Percentiles rank a stretch among this genome's conserved stretches.
Evolutionary conservation across 2,797 vertebrate genomes (phyloP).

Genomic region (Eleutherodactylus coqui): DNA sequence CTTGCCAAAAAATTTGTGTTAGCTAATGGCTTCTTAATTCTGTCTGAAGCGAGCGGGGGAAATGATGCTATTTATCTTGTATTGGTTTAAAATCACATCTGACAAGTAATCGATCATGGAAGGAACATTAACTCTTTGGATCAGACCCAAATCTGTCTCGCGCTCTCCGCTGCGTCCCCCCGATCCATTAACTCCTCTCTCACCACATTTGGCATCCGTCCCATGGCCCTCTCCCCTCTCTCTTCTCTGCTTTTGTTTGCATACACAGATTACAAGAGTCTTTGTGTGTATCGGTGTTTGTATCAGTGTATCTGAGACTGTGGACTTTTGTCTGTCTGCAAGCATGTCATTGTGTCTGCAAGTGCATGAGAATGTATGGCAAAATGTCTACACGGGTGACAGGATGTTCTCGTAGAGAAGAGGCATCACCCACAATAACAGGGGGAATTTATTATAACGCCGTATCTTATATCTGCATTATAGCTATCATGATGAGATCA

Average conservation of each 20-base stretch:
- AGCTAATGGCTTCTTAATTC: conserved; percentile 85
- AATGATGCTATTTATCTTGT: conserved; percentile 93
- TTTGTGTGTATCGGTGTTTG: conserved; percentile 60
- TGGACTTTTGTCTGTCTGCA: conserved; percentile 65
- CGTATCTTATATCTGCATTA: background rate
- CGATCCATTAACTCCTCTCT: conserved; percentile 81
- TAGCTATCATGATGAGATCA: background rate
- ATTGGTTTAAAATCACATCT: conserved; percentile 90
- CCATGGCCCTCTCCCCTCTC: conserved; percentile 67
- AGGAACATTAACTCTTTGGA: conserved; percentile 99
- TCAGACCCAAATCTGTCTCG: conserved; percentile 85
- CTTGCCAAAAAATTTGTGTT: conserved; percentile 83
- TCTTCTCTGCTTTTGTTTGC: conserved; percentile 59
- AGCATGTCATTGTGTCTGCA: conserved; percentile 68
- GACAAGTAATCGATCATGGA: conserved; percentile 96
- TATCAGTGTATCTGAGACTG: conserved; percentile 61
- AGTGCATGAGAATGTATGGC: conserved; percentile 58
- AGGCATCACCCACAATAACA: background rate
- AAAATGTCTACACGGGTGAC: background rate
- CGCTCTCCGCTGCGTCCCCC: conserved; percentile 70
- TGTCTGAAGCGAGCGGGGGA: conserved; percentile 77
- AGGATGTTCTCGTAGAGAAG: background rate
- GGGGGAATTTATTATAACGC: background rate
- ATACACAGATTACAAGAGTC: conserved; percentile 55
- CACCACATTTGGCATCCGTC: conserved; percentile 83